These are phyloP conservation scores for Pantala flavescens DNA, from an alignment of 1,140 invertebrate genomes.

Conservation along the genomic window DNA sequence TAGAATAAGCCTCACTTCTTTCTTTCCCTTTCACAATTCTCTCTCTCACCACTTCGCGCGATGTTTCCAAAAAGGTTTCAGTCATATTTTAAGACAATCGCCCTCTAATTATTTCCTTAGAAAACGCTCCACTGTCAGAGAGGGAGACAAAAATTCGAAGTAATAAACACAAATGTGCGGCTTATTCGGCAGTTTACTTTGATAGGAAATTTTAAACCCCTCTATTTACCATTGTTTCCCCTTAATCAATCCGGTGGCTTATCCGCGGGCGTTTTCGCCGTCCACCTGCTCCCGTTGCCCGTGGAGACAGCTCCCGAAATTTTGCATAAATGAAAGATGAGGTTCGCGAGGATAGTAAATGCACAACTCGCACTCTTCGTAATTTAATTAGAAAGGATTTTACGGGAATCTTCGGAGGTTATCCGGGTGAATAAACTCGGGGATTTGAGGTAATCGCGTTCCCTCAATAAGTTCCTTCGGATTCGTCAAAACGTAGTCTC, in stretches of 20 bases:
- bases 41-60: too few species aligned
- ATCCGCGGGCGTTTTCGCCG: neutral
- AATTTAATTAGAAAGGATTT: conserved; percentile 19
- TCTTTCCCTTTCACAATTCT: too few species aligned
- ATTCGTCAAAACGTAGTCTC: neutral
- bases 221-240: neutral
- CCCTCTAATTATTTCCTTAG: too few species aligned
- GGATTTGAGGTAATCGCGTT: neutral
- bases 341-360: conserved; percentile 13
- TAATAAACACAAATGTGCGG: neutral
- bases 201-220: neutral
- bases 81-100: too few species aligned
- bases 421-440: neutral
- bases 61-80: too few species aligned
- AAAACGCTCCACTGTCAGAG: too few species aligned
- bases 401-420: neutral
- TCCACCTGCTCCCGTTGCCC: neutral
- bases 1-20: too few species aligned
- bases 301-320: neutral
- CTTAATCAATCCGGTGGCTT: neutral
- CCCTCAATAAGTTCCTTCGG: neutral
- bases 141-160: too few species aligned
- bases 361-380: conserved; percentile 4
- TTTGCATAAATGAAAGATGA: conserved; percentile 21
- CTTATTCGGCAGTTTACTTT: neutral